A percentile compares a stretch with the other conserved stretches of the same genome.
phyloP scores from a whole-genome alignment of 1,140 invertebrate species.

The Brachystomella parvula region DNA sequence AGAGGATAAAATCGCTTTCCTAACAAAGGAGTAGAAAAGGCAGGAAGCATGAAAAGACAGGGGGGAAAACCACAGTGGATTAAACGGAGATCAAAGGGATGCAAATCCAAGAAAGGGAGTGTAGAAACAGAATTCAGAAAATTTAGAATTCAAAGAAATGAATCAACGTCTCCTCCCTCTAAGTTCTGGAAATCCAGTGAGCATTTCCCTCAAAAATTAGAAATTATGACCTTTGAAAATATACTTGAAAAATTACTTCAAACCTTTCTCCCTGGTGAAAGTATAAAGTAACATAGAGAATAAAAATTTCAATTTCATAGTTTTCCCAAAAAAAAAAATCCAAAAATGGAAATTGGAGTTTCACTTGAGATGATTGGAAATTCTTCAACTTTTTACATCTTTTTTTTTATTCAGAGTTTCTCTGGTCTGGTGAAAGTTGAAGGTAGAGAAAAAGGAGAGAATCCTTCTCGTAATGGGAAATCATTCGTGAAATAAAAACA shows the following conservation, averaged over 20 bases:
- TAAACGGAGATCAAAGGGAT: constrained; percentile 39
- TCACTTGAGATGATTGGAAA: background rate
- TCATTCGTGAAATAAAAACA: constrained; percentile 39
- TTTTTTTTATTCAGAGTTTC: constrained; percentile 1
- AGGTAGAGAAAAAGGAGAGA: background rate
- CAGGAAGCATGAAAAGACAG: constrained; percentile 11
- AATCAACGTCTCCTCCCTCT: background rate
- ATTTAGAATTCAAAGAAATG: constrained; percentile 26
- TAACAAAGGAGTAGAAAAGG: background rate
- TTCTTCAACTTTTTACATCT: background rate
- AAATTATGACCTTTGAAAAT: too few relatives aligned
- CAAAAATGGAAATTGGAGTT: background rate
- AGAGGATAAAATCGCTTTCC: constrained; percentile 2
- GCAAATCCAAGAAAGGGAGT: constrained; percentile 32
- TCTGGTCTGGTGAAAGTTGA: background rate
- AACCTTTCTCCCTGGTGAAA: too few relatives aligned
- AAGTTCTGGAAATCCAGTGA: too few relatives aligned
- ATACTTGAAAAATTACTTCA: too few relatives aligned
- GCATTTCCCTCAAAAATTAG: too few relatives aligned
- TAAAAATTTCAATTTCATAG: too few relatives aligned
- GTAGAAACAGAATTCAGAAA: too few relatives aligned
- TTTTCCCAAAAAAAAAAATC: background rate
- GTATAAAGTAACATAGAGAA: too few relatives aligned
- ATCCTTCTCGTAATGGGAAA: constrained; percentile 19
- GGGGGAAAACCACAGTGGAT: constrained; percentile 34